Conservation (phyloP, 1,140 invertebrate genomes). For the Listronotus oregonensis region DNA sequence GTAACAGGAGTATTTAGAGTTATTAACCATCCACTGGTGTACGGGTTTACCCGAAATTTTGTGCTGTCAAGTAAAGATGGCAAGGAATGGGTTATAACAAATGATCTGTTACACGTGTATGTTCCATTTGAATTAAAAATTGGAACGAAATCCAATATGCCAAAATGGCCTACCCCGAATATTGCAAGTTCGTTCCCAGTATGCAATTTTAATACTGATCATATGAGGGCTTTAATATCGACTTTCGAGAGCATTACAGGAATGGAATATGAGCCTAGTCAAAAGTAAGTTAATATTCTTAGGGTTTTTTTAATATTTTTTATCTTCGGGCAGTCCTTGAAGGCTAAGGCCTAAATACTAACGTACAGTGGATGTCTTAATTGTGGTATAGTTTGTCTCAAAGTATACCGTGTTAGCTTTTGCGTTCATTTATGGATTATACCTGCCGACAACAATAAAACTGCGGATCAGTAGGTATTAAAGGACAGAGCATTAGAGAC, state of each 20-base stretch:
- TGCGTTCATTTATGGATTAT: too few relatives aligned
- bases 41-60: neutral
- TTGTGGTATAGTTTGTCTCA: too few relatives aligned
- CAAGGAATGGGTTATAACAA: constrained; percentile 1
- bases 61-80: neutral
- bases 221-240: neutral
- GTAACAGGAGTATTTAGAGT: neutral
- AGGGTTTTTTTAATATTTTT: too few relatives aligned
- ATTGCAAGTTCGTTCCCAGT: neutral
- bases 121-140: neutral
- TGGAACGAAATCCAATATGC: too few relatives aligned
- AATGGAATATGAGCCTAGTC: neutral
- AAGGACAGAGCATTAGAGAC: too few relatives aligned
- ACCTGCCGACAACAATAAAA: too few relatives aligned
- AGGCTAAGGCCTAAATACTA: too few relatives aligned
- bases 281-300: constrained; percentile 7
- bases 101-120: neutral
- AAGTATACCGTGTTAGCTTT: too few relatives aligned
- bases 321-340: too few relatives aligned
- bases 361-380: too few relatives aligned
- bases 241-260: constrained; percentile 1
- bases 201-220: neutral
- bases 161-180: neutral
- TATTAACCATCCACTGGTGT: neutral
- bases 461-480: too few relatives aligned